Conservation (phyloP, 2,113 vertebrate genomes). For the Anarhynchus alexandrinus region DNA sequence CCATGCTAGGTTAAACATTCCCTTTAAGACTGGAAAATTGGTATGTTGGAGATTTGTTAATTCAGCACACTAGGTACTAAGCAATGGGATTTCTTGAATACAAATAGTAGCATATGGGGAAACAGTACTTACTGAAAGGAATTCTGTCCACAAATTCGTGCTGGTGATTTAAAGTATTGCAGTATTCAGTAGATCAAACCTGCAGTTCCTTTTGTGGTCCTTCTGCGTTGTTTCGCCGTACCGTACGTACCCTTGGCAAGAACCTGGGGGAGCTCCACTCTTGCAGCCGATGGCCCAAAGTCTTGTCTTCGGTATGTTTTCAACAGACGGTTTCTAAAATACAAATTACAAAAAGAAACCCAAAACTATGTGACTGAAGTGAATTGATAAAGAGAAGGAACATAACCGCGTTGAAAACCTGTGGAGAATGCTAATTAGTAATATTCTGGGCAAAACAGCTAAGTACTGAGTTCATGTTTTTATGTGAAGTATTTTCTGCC, state of each 20-base stretch:
- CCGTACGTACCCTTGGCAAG: neutral
- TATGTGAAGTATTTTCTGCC: neutral
- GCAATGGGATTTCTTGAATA: slow-evolving; percentile 11
- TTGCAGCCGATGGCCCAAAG: accelerated
- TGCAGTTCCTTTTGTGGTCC: neutral
- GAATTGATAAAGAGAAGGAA: neutral
- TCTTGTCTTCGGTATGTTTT: neutral
- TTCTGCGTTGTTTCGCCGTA: neutral
- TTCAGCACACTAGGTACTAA: slow-evolving; percentile 15
- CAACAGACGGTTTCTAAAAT: neutral
- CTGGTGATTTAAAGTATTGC: neutral
- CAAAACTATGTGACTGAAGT: neutral
- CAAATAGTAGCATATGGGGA: slow-evolving; percentile 8
- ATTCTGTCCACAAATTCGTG: neutral
- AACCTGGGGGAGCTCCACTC: neutral
- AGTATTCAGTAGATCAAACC: neutral
- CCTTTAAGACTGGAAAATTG: neutral
- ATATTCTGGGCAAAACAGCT: neutral
- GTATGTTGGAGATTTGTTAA: neutral
- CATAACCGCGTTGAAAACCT: neutral
- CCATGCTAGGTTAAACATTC: slow-evolving; percentile 7
- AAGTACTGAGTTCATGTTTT: neutral
- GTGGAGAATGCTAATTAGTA: neutral
- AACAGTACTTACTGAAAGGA: neutral
- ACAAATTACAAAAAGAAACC: neutral